Evolutionary conservation across 2,113 vertebrate genomes (phyloP).

Genomic region (Bostrychus sinensis): DNA sequence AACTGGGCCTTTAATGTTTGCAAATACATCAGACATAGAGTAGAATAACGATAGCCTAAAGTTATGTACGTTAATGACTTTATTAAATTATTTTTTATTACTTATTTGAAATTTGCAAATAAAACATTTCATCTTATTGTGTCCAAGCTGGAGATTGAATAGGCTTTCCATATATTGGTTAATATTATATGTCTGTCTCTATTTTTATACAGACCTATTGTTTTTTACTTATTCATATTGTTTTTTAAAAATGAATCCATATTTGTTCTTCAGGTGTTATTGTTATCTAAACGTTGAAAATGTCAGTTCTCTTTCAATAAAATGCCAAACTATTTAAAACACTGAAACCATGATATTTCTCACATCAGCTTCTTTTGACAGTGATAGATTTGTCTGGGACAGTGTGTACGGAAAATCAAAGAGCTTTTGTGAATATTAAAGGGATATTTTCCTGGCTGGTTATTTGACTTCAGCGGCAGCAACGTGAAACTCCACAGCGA

Average conservation of each 20-base stretch:
- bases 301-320: not conserved
- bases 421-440: constrained; percentile 1
- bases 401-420: not conserved
- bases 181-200: not conserved
- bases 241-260: not conserved
- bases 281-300: too few relatives aligned
- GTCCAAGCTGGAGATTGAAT: too few relatives aligned
- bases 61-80: too few relatives aligned
- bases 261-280: not conserved
- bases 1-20: too few relatives aligned
- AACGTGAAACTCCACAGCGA: constrained; percentile 9
- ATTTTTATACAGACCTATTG: not conserved
- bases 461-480: not conserved
- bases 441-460: constrained; percentile 2
- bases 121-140: too few relatives aligned
- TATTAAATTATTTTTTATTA: too few relatives aligned
- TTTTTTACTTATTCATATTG: not conserved
- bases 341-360: constrained; percentile 1
- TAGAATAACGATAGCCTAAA: too few relatives aligned
- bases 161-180: too few relatives aligned
- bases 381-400: not conserved
- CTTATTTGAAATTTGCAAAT: too few relatives aligned
- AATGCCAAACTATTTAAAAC: not conserved
- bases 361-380: not conserved
- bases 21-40: too few relatives aligned